These are phyloP conservation scores for Cardiocondyla obscurior DNA, from an alignment of 1,140 invertebrate species.

Conservation along the genomic window DNA sequence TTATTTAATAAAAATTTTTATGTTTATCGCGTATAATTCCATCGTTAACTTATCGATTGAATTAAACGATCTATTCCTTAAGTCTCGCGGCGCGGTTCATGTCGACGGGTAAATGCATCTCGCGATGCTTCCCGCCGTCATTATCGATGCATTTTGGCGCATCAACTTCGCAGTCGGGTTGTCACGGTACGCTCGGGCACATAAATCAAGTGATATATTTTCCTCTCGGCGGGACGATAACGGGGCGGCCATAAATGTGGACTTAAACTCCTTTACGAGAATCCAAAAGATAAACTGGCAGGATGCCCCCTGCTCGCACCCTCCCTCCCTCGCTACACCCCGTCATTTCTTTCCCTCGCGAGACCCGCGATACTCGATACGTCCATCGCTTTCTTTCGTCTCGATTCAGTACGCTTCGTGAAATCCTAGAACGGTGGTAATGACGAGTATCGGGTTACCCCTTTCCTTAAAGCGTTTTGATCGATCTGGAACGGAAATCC, in stretches of 20 bases:
- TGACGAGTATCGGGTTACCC: conserved; percentile 47
- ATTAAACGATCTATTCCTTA: not conserved
- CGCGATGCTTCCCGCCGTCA: conserved; percentile 41
- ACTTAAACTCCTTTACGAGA: conserved; percentile 66
- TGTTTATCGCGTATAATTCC: no score
- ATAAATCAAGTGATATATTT: conserved; percentile 70
- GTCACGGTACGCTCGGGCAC: conserved; percentile 35
- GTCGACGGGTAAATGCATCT: conserved; percentile 37
- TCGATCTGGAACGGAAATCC: conserved; percentile 48
- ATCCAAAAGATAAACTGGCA: conserved; percentile 59
- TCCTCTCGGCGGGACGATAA: conserved; percentile 49
- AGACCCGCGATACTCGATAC: conserved; percentile 39
- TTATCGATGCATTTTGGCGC: conserved; percentile 49
- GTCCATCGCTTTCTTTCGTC: conserved; percentile 37
- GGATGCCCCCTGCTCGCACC: not conserved
- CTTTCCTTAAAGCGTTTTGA: conserved; percentile 43
- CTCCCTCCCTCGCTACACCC: not conserved
- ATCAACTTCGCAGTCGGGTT: conserved; percentile 36
- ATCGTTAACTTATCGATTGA: no score
- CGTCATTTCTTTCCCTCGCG: not conserved
- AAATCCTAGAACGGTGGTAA: conserved; percentile 50
- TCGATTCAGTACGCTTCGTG: conserved; percentile 39
- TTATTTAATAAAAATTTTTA: not conserved
- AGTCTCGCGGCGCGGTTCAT: not conserved
- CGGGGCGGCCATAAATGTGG: conserved; percentile 64